These are phyloP conservation scores for Leptodirus hochenwartii DNA, from an alignment of 2,888 invertebrate genomes.

Conservation along the genomic window DNA sequence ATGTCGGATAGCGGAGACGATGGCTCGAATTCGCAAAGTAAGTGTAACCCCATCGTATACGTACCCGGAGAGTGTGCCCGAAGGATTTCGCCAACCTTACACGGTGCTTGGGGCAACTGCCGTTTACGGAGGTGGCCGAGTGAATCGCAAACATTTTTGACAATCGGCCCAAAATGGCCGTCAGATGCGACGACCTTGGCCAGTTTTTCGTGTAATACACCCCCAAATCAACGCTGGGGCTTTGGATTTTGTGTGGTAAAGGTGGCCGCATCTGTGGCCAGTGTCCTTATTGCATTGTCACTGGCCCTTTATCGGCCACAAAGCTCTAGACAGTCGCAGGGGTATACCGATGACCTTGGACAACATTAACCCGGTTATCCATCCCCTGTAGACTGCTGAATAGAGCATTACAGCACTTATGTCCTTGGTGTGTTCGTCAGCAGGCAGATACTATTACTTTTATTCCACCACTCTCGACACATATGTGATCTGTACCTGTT, in stretches of 20 bases:
- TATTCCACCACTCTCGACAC: constrained; percentile 5
- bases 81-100: not conserved
- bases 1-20: constrained; percentile 71
- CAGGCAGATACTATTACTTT: constrained; percentile 6
- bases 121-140: not conserved
- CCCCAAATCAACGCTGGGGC: too few species aligned
- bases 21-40: constrained; percentile 63
- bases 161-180: constrained; percentile 24
- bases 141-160: constrained; percentile 8
- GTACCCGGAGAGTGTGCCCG: constrained; percentile 3
- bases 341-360: constrained; percentile 24
- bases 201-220: too few species aligned
- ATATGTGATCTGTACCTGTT: too few species aligned
- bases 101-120: constrained; percentile 1
- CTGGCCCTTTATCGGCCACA: too few species aligned
- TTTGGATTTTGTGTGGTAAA: too few species aligned
- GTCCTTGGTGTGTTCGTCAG: constrained; percentile 9
- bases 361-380: constrained; percentile 25
- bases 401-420: not conserved
- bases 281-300: too few species aligned
- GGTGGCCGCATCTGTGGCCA: too few species aligned
- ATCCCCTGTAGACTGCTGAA: constrained; percentile 11
- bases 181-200: constrained; percentile 22
- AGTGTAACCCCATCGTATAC: constrained; percentile 30
- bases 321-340: too few species aligned